Evolutionary conservation across 2,888 invertebrate species (phyloP).

Genomic region (Elysia crispata): DNA sequence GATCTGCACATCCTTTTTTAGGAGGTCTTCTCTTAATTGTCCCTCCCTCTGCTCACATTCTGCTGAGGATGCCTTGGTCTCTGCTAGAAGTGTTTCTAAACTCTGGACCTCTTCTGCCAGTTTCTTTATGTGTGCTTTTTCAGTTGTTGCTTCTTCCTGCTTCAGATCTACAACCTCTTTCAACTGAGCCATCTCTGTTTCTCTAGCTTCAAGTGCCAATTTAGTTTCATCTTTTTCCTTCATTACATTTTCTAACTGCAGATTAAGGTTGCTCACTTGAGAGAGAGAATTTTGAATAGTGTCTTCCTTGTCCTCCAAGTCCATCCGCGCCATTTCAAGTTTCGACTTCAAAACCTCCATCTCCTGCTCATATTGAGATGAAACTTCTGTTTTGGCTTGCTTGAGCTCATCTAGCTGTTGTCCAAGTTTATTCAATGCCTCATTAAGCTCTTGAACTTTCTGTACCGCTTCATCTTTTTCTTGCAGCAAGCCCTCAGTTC

Average conservation of each 20-base stretch:
- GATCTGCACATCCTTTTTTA: background rate
- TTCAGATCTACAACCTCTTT: background rate
- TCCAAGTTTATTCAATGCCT: background rate
- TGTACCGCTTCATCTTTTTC: background rate
- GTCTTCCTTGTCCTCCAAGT: constrained; percentile 41
- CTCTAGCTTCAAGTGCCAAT: background rate
- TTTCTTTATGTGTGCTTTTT: background rate
- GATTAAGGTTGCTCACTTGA: constrained; percentile 16
- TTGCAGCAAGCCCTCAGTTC: background rate
- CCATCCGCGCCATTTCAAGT: constrained; percentile 39
- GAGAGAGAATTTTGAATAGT: constrained; percentile 29
- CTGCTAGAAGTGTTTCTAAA: background rate
- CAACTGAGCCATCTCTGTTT: background rate
- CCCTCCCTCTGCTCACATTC: too few species aligned
- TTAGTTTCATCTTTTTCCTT: background rate
- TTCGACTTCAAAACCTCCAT: constrained; percentile 22
- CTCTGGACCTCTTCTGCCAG: constrained; percentile 24
- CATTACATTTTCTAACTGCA: background rate
- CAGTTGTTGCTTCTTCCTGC: background rate
- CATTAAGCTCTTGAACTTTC: background rate
- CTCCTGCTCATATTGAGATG: background rate
- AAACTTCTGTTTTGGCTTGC: background rate
- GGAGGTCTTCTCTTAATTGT: background rate
- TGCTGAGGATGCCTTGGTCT: too few species aligned
- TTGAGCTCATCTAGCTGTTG: background rate